Percentiles rank a stretch among this genome's conserved stretches.
These are phyloP conservation scores for Chesias legatella DNA, from an alignment of 2,888 invertebrate genomes.

Conservation along the genomic window DNA sequence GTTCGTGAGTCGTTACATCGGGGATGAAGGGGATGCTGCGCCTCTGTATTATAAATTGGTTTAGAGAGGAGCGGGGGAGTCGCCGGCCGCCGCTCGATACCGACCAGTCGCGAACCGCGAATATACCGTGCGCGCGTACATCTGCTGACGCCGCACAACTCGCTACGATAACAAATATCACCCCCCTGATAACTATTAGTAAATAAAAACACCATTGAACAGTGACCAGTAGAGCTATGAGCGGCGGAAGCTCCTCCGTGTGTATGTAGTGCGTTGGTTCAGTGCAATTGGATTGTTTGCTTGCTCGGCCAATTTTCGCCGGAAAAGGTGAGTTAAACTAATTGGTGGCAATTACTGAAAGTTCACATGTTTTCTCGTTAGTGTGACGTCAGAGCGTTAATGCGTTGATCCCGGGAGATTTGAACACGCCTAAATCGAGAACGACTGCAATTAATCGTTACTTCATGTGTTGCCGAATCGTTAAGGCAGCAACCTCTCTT, in stretches of 20 bases:
- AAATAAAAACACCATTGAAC: slow-evolving; percentile 2
- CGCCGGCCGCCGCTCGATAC: slow-evolving; percentile 67
- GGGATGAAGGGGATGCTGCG: slow-evolving; percentile 69
- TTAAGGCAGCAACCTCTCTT: slow-evolving; percentile 1
- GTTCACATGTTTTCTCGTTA: slow-evolving; percentile 11
- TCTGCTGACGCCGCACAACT: slow-evolving; percentile 19
- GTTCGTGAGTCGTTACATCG: slow-evolving; percentile 39
- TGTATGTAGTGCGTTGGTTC: slow-evolving; percentile 1
- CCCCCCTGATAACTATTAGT: slow-evolving; percentile 24
- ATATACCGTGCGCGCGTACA: slow-evolving; percentile 14
- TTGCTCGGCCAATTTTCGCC: slow-evolving; percentile 17
- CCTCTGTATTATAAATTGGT: slow-evolving; percentile 80
- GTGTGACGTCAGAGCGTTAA: neutral
- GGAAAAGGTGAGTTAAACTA: slow-evolving; percentile 24
- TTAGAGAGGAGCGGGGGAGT: slow-evolving; percentile 72
- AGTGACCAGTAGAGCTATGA: slow-evolving; percentile 15
- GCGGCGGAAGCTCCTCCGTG: neutral
- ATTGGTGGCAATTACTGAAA: slow-evolving; percentile 4
- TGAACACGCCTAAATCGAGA: neutral
- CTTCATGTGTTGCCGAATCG: slow-evolving; percentile 1
- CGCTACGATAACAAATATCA: slow-evolving; percentile 43
- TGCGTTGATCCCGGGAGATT: no score
- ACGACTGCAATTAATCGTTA: neutral
- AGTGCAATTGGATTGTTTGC: slow-evolving; percentile 28
- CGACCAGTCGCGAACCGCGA: slow-evolving; percentile 60